Conservation (phyloP, 2,797 vertebrate species). For the Danio kyathit region DNA sequence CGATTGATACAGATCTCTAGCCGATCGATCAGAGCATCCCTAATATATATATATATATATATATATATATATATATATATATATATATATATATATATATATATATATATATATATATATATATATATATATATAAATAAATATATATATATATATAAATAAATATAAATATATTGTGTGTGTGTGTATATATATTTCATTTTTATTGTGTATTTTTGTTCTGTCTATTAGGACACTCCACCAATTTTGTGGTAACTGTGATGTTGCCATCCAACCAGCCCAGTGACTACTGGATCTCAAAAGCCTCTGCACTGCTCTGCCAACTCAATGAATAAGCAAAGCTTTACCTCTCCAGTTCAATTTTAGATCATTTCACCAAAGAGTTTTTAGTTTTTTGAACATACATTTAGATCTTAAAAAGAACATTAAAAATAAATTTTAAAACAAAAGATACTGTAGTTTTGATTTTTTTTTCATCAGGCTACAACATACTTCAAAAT, state of each 20-base stretch:
- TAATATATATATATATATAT: no score
- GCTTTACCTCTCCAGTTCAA: neutral
- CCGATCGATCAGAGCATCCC: no score
- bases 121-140: no score
- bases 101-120: no score
- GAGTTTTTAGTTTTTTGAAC: neutral
- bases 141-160: no score
- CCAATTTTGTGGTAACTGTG: conserved; percentile 84
- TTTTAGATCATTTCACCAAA: neutral
- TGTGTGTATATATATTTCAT: neutral
- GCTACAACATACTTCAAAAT: neutral
- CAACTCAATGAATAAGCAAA: conserved; percentile 78
- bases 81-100: no score
- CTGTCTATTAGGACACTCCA: conserved; percentile 78
- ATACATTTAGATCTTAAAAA: conserved; percentile 5
- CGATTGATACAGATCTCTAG: no score
- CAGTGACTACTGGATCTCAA: conserved; percentile 85
- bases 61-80: no score
- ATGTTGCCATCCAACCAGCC: conserved; percentile 77
- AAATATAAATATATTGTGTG: no score
- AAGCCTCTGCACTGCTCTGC: conserved; percentile 82
- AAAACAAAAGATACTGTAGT: conserved; percentile 3
- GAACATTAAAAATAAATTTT: neutral
- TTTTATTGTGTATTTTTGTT: conserved; percentile 37
- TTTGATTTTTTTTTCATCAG: neutral